phyloP scores from a whole-genome alignment of 2,113 vertebrate genomes.

The Motacilla tschutschensis region DNA sequence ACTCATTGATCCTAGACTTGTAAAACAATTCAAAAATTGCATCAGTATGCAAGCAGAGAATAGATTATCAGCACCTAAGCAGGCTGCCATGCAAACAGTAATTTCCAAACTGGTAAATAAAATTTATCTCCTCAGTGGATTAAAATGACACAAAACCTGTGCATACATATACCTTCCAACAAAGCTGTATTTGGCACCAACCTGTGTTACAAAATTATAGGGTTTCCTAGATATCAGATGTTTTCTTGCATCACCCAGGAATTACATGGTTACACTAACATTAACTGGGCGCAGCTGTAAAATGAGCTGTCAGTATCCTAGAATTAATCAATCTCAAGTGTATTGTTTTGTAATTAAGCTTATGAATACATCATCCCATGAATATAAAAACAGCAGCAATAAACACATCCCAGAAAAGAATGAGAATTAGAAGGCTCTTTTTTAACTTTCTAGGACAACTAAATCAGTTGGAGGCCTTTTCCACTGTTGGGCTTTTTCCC shows the following conservation, averaged over 20 bases:
- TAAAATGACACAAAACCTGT: background rate
- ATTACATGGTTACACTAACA: conserved; percentile 27
- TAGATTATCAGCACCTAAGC: background rate
- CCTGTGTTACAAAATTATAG: conserved; percentile 32
- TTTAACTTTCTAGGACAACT: conserved; percentile 1
- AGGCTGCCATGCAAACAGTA: background rate
- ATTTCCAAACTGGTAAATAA: background rate
- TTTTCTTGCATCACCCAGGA: conserved; percentile 49
- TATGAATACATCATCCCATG: conserved; percentile 11
- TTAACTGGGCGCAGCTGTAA: conserved; percentile 7
- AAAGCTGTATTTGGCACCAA: background rate
- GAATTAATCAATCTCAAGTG: conserved; percentile 50
- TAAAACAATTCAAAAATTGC: background rate
- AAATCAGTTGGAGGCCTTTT: background rate
- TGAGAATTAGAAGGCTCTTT: conserved; percentile 9
- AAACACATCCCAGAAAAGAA: conserved; percentile 7
- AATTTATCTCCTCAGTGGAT: background rate
- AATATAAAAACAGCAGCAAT: conserved; percentile 37
- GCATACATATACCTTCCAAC: background rate
- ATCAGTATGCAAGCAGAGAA: background rate
- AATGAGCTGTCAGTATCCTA: conserved; percentile 35
- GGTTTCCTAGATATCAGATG: conserved; percentile 56
- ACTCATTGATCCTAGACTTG: background rate
- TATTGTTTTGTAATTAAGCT: conserved; percentile 47
- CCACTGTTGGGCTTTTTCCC: background rate